phyloP scores from a whole-genome alignment of 1,140 invertebrate genomes.

The Eupeodes corollae region DNA sequence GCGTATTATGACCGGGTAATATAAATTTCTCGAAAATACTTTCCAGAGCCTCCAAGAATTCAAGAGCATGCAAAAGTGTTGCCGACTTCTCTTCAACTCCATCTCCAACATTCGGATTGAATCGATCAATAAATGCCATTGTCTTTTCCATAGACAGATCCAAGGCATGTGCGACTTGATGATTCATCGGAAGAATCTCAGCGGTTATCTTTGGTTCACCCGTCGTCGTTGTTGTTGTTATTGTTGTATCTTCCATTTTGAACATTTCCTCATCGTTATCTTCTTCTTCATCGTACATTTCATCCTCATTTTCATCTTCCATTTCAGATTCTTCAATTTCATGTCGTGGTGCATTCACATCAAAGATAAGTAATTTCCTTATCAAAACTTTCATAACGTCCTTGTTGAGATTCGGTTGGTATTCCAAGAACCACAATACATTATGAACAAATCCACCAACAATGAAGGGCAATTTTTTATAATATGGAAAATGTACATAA shows the following conservation, averaged over 20 bases:
- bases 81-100: conserved; percentile 9
- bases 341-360: conserved; percentile 50
- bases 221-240: conserved; percentile 18
- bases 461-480: conserved; percentile 42
- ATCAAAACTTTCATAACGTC: conserved; percentile 54
- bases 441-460: conserved; percentile 53
- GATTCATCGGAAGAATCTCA: conserved; percentile 23
- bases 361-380: conserved; percentile 53
- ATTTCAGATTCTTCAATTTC: conserved; percentile 41
- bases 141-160: conserved; percentile 54
- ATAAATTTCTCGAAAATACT: conserved; percentile 60
- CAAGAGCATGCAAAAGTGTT: conserved; percentile 4
- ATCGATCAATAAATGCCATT: conserved; percentile 44
- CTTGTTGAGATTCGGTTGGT: conserved; percentile 47
- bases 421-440: conserved; percentile 50
- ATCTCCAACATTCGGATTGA: conserved; percentile 13
- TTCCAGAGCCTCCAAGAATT: conserved; percentile 38
- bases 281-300: conserved; percentile 32
- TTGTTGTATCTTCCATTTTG: conserved; percentile 36
- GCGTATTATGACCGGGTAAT: conserved; percentile 57
- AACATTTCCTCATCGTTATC: conserved; percentile 39
- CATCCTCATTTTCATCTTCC: conserved; percentile 28
- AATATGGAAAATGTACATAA: conserved; percentile 42
- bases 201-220: conserved; percentile 9
- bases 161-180: conserved; percentile 44